phyloP scores from a whole-genome alignment of 2,797 vertebrate species.

The Lacerta viridis region DNA sequence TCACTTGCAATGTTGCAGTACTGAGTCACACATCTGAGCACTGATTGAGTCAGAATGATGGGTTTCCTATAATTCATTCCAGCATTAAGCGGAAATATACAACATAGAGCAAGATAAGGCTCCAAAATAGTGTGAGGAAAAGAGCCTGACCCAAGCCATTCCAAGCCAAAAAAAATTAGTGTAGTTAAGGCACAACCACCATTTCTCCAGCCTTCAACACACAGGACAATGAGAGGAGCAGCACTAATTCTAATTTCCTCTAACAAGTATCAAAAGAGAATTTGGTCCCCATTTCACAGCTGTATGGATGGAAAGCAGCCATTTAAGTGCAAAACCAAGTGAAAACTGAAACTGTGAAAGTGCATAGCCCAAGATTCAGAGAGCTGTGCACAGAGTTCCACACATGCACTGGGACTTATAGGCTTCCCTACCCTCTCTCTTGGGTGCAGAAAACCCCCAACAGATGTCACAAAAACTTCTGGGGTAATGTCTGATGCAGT shows the following conservation, averaged over 20 bases:
- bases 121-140: not conserved
- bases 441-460: not conserved
- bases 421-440: not conserved
- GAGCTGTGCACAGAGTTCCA: not conserved
- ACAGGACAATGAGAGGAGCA: not conserved
- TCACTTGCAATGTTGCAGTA: not conserved
- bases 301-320: not conserved
- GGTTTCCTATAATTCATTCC: slow-evolving; percentile 43
- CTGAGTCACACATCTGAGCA: slow-evolving; percentile 33
- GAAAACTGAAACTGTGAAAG: not conserved
- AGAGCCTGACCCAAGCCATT: not conserved
- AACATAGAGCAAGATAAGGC: slow-evolving; percentile 38
- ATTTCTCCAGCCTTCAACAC: not conserved
- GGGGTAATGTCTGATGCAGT: not conserved
- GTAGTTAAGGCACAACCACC: not conserved
- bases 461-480: not conserved
- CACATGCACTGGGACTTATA: not conserved
- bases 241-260: not conserved
- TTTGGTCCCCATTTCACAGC: not conserved
- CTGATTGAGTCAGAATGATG: slow-evolving; percentile 48
- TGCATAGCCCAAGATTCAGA: not conserved
- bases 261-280: not conserved
- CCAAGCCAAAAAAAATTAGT: not conserved
- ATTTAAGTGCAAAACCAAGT: not conserved
- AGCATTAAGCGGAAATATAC: slow-evolving; percentile 30